Evolutionary conservation across 2,888 invertebrate genomes (phyloP), one percentile per base, ranked within the genome.

Genomic region (Stenolophus ochropezus): DNA sequence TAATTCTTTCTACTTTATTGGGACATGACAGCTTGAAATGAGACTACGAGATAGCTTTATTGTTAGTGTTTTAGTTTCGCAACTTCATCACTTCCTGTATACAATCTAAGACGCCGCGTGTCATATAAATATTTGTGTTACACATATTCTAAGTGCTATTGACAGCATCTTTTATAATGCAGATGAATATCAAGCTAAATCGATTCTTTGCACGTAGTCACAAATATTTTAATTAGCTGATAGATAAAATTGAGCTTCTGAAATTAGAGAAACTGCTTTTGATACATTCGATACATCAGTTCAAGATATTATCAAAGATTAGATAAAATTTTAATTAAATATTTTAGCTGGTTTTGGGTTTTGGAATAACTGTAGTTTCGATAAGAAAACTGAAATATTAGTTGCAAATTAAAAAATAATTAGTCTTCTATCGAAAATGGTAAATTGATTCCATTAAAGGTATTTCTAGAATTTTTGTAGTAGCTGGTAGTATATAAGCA

Each of bases 241-340:
- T 61, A 20, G 61, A 23, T 61, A 21, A 21, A 61, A n/a, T 61
- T 61, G 23, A 33, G 33, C 65, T 69, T 33, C 65, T 4, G 33
- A 69, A 69, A 33, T 69, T 33, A 18, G 65, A 69, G 33, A 69
- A 69, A 33, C 65, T 61, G 23, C 61, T 61, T 42, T 25, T 69
- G 65, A 69, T 69, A 69, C 65, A 69, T 69, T 33, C 27, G 65
- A 69, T 69, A 69, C 65, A 69, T 27, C 20, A 69, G 33, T 69
- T 33, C 33, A 18, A 69, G 65, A 69, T 69, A 69, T 69, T 33
- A 65, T 65, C 65, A 42, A 4, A 33, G 65, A 69, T 69, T 27
- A 69, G 65, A 61, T 33, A 65, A 65, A 27, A 27, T 65, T 69
- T 69, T 69, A 69, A 69, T 69, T 69, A 33, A 18, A 27, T 18